Conservation (phyloP, 2,113 vertebrate species). For the Phyllostomus hastatus region DNA sequence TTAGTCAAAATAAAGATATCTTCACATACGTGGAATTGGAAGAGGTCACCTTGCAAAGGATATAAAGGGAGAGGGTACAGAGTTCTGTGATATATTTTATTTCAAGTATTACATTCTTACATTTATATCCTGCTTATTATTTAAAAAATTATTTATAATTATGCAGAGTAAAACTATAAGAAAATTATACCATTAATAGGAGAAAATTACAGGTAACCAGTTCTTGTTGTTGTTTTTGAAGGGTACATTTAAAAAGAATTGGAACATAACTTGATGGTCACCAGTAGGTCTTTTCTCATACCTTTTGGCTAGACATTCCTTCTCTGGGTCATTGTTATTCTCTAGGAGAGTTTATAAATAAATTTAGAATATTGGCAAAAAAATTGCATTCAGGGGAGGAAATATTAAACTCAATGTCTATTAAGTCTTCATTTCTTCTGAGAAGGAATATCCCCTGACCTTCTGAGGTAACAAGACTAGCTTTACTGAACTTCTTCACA, state of each 20-base stretch:
- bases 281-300: not conserved
- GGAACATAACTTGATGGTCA: not conserved
- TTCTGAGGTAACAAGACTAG: not conserved
- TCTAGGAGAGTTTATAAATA: not conserved
- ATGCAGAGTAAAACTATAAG: not conserved
- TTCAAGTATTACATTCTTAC: not conserved
- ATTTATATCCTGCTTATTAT: not conserved
- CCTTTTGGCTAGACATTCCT: not conserved
- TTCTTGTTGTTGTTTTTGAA: not conserved
- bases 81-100: not conserved
- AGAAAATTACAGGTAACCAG: not conserved
- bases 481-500: not conserved
- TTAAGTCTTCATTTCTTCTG: not conserved
- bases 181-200: not conserved
- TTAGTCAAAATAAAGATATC: not conserved
- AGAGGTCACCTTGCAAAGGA: not conserved
- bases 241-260: not conserved
- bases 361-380: constrained; percentile 17
- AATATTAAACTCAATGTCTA: not conserved
- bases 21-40: not conserved
- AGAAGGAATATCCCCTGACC: not conserved
- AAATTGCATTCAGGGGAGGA: not conserved
- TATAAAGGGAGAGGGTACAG: not conserved
- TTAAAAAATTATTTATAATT: not conserved
- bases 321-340: not conserved